A percentile compares a stretch with the other conserved stretches of the same genome.
Evolutionary conservation across 2,113 vertebrate species (phyloP).

Genomic region (Tyto alba): DNA sequence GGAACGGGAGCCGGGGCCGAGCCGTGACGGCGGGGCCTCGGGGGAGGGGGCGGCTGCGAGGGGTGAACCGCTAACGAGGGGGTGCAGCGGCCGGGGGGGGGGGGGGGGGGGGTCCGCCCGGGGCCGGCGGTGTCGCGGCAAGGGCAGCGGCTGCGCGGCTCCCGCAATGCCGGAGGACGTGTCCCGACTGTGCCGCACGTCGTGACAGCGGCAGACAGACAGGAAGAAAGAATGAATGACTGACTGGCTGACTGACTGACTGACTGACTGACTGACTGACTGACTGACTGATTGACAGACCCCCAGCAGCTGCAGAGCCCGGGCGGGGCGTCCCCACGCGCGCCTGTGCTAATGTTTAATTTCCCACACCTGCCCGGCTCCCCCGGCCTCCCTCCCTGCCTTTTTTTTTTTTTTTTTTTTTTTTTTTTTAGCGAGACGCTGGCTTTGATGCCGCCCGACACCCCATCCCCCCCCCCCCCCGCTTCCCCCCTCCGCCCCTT

Average conservation of each 20-base stretch:
- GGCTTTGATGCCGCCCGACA: neutral
- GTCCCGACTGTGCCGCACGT: neutral
- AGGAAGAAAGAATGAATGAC: no score
- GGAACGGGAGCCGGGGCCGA: neutral
- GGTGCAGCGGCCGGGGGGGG: neutral
- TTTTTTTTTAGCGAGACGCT: neutral
- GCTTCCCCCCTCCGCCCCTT: neutral
- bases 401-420: neutral
- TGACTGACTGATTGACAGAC: no score
- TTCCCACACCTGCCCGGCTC: constrained; percentile 40
- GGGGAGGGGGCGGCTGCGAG: constrained; percentile 1
- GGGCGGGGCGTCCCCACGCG: neutral
- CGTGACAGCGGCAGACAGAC: neutral
- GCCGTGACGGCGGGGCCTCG: constrained; percentile 62
- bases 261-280: no score
- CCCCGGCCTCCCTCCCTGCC: neutral
- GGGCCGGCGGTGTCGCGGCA: neutral
- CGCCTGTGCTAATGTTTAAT: constrained; percentile 15
- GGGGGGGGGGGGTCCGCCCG: no score
- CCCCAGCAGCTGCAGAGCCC: neutral
- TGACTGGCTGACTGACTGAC: no score
- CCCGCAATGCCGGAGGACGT: neutral
- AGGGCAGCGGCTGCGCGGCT: neutral
- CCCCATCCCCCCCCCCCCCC: neutral
- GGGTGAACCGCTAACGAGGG: constrained; percentile 58